Evolutionary conservation across 1,140 invertebrate species (phyloP), one percentile per base, ranked within the genome.

Genomic region (Cepaea nemoralis): DNA sequence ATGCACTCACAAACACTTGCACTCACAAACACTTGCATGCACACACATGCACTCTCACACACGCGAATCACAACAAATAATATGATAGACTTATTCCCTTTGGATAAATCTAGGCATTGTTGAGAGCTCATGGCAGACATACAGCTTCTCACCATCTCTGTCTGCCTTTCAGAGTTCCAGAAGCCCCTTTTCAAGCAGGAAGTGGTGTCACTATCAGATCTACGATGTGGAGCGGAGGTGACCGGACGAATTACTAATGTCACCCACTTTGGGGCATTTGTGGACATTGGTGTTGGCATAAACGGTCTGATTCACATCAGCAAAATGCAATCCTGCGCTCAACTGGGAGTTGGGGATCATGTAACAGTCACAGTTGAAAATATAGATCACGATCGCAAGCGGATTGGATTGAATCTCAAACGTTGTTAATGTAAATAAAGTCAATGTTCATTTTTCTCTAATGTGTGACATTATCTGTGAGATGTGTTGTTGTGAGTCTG

Each of bases 211-310:
- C 91, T 96, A 16, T 90, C 93, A 3, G 94, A 95, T 83, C 87
- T 96, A 0, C 89, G 87, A 70, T 66, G 87, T 14, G 94, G 94
- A 0, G 90, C 92, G 45, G 86, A 89, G 55, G 86, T 96, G 82
- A 93, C 92, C 86, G 93, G 93, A 24, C 85, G 89, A 70, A 88
- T 91, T 16, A 88, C 80, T 0, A 98, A 98, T 90, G 94, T 96
- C 0, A 96, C 96, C 0, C 94, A 96, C 83, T 98, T 98, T 91
- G 97, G 97, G 24, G 94, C 94, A 59, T 98, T 98, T 91, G 95
- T 98, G 6, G 97, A 98, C 89, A 94, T 97, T 83, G 97, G 97
- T 0, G 94, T 97, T 0, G 95, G 94, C 5, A 93, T 89, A 63
- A 93, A 95, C 91, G 96, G 95, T 0, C 92, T 98, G 31, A 94